These are phyloP conservation scores for Acanthaster planci DNA, from an alignment of 35 echinoderm and acorn worm species.

Conservation along the genomic window DNA sequence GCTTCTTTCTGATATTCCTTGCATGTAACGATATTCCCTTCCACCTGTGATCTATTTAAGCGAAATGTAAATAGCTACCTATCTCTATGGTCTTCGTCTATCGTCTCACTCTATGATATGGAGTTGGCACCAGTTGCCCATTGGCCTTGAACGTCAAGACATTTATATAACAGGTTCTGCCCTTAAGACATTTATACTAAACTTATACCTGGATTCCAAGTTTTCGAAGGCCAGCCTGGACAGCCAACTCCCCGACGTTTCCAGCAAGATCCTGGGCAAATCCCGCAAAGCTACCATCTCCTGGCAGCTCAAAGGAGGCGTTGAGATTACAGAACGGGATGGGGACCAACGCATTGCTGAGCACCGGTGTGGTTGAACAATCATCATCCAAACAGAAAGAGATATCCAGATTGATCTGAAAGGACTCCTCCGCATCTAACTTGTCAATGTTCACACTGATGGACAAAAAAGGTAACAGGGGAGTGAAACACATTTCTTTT, in stretches of 20 bases:
- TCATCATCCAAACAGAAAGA: not conserved
- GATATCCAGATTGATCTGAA: not conserved
- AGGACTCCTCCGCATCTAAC: not conserved
- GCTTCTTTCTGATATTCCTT: no score
- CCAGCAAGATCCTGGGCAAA: not conserved
- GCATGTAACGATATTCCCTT: no score
- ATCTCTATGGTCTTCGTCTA: no score
- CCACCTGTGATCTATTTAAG: no score
- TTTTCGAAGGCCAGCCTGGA: conserved; percentile 11
- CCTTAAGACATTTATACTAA: no score
- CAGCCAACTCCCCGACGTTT: conserved; percentile 9
- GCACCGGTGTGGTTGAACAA: not conserved
- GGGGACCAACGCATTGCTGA: not conserved
- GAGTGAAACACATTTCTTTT: no score
- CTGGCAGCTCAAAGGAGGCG: not conserved
- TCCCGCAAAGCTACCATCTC: conserved; percentile 2
- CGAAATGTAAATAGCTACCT: no score
- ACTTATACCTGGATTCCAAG: conserved; percentile 32
- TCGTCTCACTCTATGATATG: no score
- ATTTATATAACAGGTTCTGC: no score
- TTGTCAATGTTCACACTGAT: conserved; percentile 31
- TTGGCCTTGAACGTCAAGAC: no score
- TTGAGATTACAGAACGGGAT: conserved; percentile 41
- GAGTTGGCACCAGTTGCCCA: no score
- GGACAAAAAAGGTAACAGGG: not conserved